A percentile compares a stretch with the other conserved stretches of the same genome.
phyloP scores from a whole-genome alignment of 37 sponge, comb jelly and placozoan species.

The Eunapius fragilis region DNA sequence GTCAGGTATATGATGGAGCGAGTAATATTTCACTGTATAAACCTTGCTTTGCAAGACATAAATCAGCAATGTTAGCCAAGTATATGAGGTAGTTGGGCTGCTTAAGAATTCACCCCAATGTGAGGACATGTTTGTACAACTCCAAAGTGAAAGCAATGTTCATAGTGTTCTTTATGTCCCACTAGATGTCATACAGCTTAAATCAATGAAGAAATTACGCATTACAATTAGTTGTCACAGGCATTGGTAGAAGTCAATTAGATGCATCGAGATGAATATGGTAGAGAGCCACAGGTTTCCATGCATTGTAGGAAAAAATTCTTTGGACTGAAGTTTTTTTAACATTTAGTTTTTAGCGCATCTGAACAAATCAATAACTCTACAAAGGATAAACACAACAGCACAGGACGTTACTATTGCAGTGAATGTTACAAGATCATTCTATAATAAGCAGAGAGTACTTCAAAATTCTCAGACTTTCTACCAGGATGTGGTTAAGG shows the following conservation, averaged over 20 bases:
- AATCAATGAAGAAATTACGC: constrained; percentile 17
- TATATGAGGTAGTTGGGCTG: constrained; percentile 26
- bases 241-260: constrained; percentile 30
- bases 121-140: too few relatives aligned
- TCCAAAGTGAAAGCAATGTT: not conserved
- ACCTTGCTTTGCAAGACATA: too few relatives aligned
- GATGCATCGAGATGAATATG: constrained; percentile 28
- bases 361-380: constrained; percentile 53
- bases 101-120: constrained; percentile 39
- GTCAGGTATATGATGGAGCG: too few relatives aligned
- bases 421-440: too few relatives aligned
- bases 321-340: constrained; percentile 73
- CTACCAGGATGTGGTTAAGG: too few relatives aligned
- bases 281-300: constrained; percentile 29
- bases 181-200: constrained; percentile 26
- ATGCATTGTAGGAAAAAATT: constrained; percentile 42
- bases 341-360: constrained; percentile 47
- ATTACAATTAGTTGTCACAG: not conserved
- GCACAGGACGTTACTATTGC: too few relatives aligned
- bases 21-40: too few relatives aligned
- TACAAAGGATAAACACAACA: constrained; percentile 7
- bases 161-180: constrained; percentile 37
- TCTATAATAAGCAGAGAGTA: too few relatives aligned
- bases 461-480: too few relatives aligned
- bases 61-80: too few relatives aligned